Conservation (phyloP, 2,888 invertebrate genomes). For the Pristionchus mayeri region DNA sequence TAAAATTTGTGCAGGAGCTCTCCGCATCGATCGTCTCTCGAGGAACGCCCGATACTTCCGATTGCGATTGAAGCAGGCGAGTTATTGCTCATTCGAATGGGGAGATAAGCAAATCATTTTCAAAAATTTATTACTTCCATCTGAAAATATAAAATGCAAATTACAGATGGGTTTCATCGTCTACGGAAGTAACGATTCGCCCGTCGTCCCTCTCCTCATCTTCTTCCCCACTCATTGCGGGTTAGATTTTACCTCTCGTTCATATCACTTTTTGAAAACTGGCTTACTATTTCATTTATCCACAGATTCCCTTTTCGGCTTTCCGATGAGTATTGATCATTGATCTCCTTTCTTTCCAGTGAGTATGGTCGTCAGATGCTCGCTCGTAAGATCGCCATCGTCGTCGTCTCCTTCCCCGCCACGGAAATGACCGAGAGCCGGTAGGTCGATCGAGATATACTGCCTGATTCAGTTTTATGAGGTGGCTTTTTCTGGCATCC, state of each 20-base stretch:
- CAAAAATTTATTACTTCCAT: neutral
- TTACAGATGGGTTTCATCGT: conserved; percentile 87
- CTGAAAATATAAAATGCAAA: neutral
- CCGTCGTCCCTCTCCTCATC: conserved; percentile 95
- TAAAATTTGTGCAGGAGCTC: conserved; percentile 71
- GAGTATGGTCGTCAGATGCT: conserved; percentile 89
- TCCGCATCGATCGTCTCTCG: conserved; percentile 77
- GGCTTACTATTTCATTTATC: too few relatives aligned
- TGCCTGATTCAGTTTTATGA: too few relatives aligned
- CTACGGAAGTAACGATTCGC: conserved; percentile 93
- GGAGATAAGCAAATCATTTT: neutral
- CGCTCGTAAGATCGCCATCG: conserved; percentile 86
- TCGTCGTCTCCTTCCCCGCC: conserved; percentile 98
- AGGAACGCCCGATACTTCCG: conserved; percentile 79
- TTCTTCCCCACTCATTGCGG: conserved; percentile 95
- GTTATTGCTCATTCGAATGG: neutral
- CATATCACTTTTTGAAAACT: too few relatives aligned
- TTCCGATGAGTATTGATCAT: too few relatives aligned
- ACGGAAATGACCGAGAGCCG: conserved; percentile 91
- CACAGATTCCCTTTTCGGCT: too few relatives aligned
- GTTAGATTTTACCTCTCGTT: conserved; percentile 80
- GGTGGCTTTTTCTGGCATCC: too few relatives aligned
- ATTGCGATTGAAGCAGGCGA: conserved; percentile 82
- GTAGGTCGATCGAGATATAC: neutral
- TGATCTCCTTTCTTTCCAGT: conserved; percentile 78